These are phyloP conservation scores for Plebejus anna DNA, from an alignment of 2,888 invertebrate genomes.

Conservation along the genomic window DNA sequence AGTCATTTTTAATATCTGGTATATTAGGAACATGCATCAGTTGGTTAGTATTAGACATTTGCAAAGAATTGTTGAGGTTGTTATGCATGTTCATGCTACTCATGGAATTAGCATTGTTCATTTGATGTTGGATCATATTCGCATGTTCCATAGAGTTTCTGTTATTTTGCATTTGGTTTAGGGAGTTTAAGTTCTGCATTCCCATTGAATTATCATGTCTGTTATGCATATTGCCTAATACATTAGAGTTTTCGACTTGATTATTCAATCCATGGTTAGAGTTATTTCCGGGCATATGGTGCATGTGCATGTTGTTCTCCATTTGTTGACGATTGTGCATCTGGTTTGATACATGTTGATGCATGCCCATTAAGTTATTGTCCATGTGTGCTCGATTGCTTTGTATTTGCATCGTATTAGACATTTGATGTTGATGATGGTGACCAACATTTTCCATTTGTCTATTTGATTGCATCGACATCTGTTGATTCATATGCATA, in stretches of 20 bases:
- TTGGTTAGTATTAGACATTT: constrained; percentile 60
- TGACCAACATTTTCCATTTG: constrained; percentile 63
- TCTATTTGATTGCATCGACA: constrained; percentile 66
- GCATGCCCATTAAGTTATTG: constrained; percentile 65
- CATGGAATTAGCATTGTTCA: constrained; percentile 60
- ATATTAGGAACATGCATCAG: constrained; percentile 71
- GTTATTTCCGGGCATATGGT: constrained; percentile 64
- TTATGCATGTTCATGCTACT: constrained; percentile 69
- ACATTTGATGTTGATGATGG: constrained; percentile 72
- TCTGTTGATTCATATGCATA: constrained; percentile 68
- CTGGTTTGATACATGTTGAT: constrained; percentile 68
- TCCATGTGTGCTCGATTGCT: constrained; percentile 66
- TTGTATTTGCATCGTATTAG: constrained; percentile 71
- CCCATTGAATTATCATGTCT: constrained; percentile 66
- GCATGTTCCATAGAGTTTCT: constrained; percentile 67
- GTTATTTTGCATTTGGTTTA: constrained; percentile 70
- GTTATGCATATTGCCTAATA: constrained; percentile 60
- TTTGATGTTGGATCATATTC: constrained; percentile 69
- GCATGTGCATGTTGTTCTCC: constrained; percentile 69
- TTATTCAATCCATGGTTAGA: constrained; percentile 58
- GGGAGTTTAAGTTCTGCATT: constrained; percentile 65
- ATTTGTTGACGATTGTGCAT: constrained; percentile 70
- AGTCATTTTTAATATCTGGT: constrained; percentile 73
- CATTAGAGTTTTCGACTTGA: constrained; percentile 62
- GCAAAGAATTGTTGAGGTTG: constrained; percentile 62